Conservation (phyloP, 2,888 invertebrate genomes). For the Caenorhabditis sp. region DNA sequence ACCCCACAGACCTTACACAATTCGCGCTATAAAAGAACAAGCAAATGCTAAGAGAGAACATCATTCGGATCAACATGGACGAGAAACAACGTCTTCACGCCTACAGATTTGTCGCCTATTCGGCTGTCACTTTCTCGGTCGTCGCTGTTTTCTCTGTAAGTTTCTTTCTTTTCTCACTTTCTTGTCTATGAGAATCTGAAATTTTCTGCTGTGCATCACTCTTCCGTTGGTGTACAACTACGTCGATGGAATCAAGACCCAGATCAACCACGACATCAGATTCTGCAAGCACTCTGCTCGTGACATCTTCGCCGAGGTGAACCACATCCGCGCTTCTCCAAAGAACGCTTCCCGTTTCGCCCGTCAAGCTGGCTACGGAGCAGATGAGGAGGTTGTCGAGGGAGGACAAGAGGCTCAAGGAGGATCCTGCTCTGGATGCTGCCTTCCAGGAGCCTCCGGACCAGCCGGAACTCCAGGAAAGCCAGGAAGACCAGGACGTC, state of each 20-base stretch:
- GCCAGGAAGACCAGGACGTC: slow-evolving; percentile 68
- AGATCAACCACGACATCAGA: slow-evolving; percentile 31
- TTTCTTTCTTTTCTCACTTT: neutral
- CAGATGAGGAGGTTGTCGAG: slow-evolving; percentile 11
- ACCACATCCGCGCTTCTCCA: slow-evolving; percentile 13
- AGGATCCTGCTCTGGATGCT: slow-evolving; percentile 35
- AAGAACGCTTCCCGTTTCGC: slow-evolving; percentile 34
- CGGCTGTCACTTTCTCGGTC: slow-evolving; percentile 72
- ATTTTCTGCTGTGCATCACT: slow-evolving; percentile 20
- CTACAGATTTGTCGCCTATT: slow-evolving; percentile 71
- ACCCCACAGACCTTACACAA: slow-evolving; percentile 10
- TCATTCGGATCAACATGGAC: slow-evolving; percentile 19
- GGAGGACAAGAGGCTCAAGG: slow-evolving; percentile 15
- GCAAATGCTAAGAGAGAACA: neutral
- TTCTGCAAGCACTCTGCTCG: slow-evolving; percentile 42
- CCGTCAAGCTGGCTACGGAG: slow-evolving; percentile 30
- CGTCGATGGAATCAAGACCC: slow-evolving; percentile 31
- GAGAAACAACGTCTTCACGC: slow-evolving; percentile 52
- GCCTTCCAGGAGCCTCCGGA: slow-evolving; percentile 38
- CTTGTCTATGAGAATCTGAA: neutral
- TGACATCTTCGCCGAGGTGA: slow-evolving; percentile 29
- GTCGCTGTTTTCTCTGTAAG: slow-evolving; percentile 71
- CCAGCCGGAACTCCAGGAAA: slow-evolving; percentile 65
- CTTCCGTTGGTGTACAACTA: slow-evolving; percentile 33
- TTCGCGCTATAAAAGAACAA: slow-evolving; percentile 16